Evolutionary conservation across 2,888 invertebrate species (phyloP), one percentile per base, ranked within the genome.

Genomic region (Cryptophagus acutangulus): DNA sequence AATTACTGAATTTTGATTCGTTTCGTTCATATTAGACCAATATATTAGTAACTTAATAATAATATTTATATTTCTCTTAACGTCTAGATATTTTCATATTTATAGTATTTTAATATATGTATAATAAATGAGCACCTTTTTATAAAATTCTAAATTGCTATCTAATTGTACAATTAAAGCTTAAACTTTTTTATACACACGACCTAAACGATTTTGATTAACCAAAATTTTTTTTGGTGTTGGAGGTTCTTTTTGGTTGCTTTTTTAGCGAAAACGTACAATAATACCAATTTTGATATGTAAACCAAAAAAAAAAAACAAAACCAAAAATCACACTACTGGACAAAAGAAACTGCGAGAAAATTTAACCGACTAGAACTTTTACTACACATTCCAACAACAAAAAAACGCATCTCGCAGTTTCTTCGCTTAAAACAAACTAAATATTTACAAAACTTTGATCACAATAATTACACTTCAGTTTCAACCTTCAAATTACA

Each of bases 61-160:
- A n/a, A n/a, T n/a, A n/a, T n/a, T n/a, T n/a, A n/a, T n/a, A n/a
- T n/a, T n/a, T n/a, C n/a, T n/a, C n/a, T n/a, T n/a, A n/a, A n/a
- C n/a, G n/a, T n/a, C n/a, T n/a, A n/a, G n/a, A n/a, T n/a, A n/a
- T n/a, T n/a, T n/a, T n/a, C n/a, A n/a, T n/a, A n/a, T n/a, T n/a
- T n/a, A 26, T 26, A 4, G 26, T 26, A 26, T 12, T 12, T 26
- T 26, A 26, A 13, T 26, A 29, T 38, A 31, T 31, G 12, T 5
- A 8, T 41, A 45, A 49, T 49, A 50, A 59, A 59, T 58, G 60
- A 62, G 60, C 62, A 62, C 60, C 62, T 53, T 52, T 54, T 51
- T 49, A 52, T 52, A 58, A 53, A 54, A 55, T 45, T 53, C 53
- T 56, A 55, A 46, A 44, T 41, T n/a, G n/a, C 52, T 54, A 54